A percentile compares a stretch with the other conserved stretches of the same genome.
phyloP scores from a whole-genome alignment of 2,113 vertebrate species.

The Ageneiosus marmoratus region DNA sequence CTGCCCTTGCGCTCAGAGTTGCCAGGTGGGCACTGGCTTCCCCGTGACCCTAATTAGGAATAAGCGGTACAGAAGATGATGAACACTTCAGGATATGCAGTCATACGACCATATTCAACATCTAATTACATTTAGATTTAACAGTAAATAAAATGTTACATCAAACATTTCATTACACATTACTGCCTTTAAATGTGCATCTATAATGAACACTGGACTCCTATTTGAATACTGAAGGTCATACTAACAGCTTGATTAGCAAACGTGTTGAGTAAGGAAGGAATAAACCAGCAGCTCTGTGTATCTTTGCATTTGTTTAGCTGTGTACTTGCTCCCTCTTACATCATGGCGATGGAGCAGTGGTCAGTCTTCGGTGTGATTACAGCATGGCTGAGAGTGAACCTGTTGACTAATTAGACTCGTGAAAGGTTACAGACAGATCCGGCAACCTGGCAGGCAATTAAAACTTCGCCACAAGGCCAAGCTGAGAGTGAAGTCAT shows the following conservation, averaged over 20 bases:
- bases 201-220: not conserved
- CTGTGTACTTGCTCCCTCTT: constrained; percentile 37
- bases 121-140: no score
- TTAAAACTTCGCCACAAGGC: constrained; percentile 41
- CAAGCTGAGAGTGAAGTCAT: not conserved
- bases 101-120: no score
- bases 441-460: constrained; percentile 40
- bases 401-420: constrained; percentile 48
- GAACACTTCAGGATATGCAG: no score
- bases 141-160: no score
- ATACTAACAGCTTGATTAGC: not conserved
- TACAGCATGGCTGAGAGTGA: constrained; percentile 32
- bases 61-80: no score
- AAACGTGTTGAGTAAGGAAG: not conserved
- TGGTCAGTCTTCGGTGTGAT: constrained; percentile 33
- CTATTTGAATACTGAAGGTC: not conserved
- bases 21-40: no score
- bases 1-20: no score
- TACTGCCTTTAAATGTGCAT: not conserved
- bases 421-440: constrained; percentile 49
- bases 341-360: constrained; percentile 42
- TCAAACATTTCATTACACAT: not conserved
- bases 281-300: not conserved
- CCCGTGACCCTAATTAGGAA: no score
- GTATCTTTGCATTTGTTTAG: constrained; percentile 4